phyloP scores from a whole-genome alignment of 2,113 vertebrate genomes.

The Apodemus speciosus region DNA sequence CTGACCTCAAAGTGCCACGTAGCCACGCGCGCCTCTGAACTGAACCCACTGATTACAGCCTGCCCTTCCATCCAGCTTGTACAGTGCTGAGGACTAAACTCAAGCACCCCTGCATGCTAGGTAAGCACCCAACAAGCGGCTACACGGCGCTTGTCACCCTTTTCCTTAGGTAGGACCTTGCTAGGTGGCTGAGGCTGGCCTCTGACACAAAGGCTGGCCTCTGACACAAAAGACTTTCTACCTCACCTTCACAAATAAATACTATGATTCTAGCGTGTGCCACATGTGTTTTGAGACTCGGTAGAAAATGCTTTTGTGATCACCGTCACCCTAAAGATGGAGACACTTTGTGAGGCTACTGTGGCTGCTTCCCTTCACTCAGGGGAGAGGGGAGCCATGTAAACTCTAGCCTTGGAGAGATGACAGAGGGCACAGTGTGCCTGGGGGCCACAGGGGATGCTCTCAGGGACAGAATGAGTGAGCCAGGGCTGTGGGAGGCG shows the following conservation, averaged over 20 bases:
- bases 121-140: not conserved
- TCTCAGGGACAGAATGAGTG: not conserved
- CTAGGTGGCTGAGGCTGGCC: not conserved
- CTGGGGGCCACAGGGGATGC: accelerated
- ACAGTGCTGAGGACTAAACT: not conserved
- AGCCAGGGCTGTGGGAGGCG: not conserved
- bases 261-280: not conserved
- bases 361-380: not conserved
- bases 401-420: not conserved
- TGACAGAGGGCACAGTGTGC: not conserved
- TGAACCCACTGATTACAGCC: not conserved
- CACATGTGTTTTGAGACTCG: not conserved
- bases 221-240: not conserved
- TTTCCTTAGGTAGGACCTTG: not conserved
- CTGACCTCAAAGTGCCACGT: not conserved
- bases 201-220: not conserved
- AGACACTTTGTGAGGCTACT: not conserved
- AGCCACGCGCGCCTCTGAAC: not conserved
- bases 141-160: not conserved
- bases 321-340: not conserved
- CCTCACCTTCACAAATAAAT: not conserved
- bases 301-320: not conserved
- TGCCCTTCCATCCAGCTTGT: no score
- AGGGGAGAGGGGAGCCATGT: not conserved
- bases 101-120: not conserved